Evolutionary conservation across 1,140 invertebrate genomes (phyloP).

Genomic region (Saccostrea echinata): DNA sequence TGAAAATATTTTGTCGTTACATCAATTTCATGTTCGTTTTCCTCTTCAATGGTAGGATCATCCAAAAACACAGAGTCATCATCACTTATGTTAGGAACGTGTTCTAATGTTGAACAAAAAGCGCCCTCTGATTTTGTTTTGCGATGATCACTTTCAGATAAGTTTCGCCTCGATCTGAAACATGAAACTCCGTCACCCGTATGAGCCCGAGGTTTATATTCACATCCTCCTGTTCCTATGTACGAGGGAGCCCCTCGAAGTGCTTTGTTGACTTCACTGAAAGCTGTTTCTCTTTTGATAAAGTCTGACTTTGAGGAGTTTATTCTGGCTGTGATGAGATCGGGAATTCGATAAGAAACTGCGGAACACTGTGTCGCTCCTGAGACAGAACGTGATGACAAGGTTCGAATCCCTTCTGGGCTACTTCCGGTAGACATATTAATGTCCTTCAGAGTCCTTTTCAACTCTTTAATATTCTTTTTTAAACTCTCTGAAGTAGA

Average conservation of each 20-base stretch:
- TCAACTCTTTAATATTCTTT: constrained; percentile 34
- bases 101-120: not conserved
- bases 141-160: not conserved
- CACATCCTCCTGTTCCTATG: not conserved
- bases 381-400: not conserved
- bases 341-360: not conserved
- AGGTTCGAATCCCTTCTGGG: constrained; percentile 42
- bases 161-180: not conserved
- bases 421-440: constrained; percentile 37
- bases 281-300: constrained; percentile 16
- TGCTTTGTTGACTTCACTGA: not conserved
- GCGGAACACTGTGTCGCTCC: not conserved
- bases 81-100: not conserved
- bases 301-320: constrained; percentile 24
- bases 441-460: constrained; percentile 42
- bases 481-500: not conserved
- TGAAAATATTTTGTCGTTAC: not conserved
- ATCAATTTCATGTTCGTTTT: not conserved
- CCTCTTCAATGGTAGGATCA: not conserved
- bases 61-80: constrained; percentile 13
- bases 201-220: not conserved
- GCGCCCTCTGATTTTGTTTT: not conserved
- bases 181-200: not conserved
- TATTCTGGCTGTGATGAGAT: not conserved
- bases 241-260: not conserved